phyloP scores from a whole-genome alignment of 2,797 vertebrate genomes.

The Mallotus villosus region DNA sequence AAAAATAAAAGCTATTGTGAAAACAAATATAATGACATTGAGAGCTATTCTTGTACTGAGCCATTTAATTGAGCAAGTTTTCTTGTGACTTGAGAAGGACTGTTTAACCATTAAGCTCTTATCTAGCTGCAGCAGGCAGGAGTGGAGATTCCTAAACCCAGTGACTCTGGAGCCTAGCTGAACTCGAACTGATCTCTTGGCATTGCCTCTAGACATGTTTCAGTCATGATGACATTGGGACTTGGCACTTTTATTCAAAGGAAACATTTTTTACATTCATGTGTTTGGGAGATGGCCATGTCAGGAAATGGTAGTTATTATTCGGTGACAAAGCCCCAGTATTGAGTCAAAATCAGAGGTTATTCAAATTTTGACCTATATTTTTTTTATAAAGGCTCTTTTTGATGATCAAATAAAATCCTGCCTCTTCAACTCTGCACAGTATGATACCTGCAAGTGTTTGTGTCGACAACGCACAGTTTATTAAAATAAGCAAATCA shows the following conservation, averaged over 20 bases:
- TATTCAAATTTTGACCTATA: background rate
- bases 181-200: constrained; percentile 24
- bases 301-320: background rate
- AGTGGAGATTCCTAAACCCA: constrained; percentile 31
- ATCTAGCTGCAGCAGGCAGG: constrained; percentile 22
- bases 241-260: too few relatives aligned
- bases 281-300: background rate
- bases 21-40: background rate
- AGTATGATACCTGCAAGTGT: background rate
- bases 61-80: constrained; percentile 10
- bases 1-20: background rate
- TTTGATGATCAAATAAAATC: background rate
- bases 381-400: background rate
- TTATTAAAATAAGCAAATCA: background rate
- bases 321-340: background rate
- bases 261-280: background rate
- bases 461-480: background rate
- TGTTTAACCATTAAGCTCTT: constrained; percentile 9
- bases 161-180: constrained; percentile 17
- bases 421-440: background rate
- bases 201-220: constrained; percentile 3
- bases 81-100: constrained; percentile 3
- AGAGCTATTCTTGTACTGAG: constrained; percentile 6
- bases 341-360: background rate
- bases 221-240: background rate